These are phyloP conservation scores for Yponomeuta sedellus DNA, from an alignment of 2,888 invertebrate genomes.

Conservation along the genomic window DNA sequence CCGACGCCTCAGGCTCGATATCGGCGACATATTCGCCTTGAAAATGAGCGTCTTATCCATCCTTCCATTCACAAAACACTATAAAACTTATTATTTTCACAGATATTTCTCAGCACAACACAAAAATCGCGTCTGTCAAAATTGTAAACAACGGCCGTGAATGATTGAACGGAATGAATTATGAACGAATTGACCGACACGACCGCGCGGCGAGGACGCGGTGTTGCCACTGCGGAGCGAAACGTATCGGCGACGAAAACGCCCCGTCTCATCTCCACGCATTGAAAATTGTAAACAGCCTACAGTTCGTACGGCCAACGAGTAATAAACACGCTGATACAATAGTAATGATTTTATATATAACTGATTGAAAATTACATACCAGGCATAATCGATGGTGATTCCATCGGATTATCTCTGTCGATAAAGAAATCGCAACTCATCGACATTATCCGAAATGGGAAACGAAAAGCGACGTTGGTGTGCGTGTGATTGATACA, in stretches of 20 bases:
- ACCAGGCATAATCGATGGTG: background rate
- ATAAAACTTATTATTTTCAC: background rate
- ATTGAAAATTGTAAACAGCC: background rate
- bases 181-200: slow-evolving; percentile 38
- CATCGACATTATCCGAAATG: background rate
- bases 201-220: slow-evolving; percentile 55
- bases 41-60: slow-evolving; percentile 72
- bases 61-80: slow-evolving; percentile 51
- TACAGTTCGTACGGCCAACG: too few relatives aligned
- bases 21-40: slow-evolving; percentile 68
- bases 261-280: slow-evolving; percentile 25
- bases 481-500: slow-evolving; percentile 1
- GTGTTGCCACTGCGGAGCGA: slow-evolving; percentile 65
- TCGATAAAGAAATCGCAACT: background rate
- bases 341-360: background rate
- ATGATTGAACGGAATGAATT: slow-evolving; percentile 38
- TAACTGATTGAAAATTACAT: background rate
- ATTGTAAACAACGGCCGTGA: slow-evolving; percentile 62
- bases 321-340: too few relatives aligned
- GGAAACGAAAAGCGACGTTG: background rate
- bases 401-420: background rate
- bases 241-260: slow-evolving; percentile 31
- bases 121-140: slow-evolving; percentile 41
- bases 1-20: slow-evolving; percentile 69
- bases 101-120: slow-evolving; percentile 18